A percentile compares a stretch with the other conserved stretches of the same genome.
phyloP scores from a whole-genome alignment of 1,140 invertebrate genomes.

The Drosophila tristis region DNA sequence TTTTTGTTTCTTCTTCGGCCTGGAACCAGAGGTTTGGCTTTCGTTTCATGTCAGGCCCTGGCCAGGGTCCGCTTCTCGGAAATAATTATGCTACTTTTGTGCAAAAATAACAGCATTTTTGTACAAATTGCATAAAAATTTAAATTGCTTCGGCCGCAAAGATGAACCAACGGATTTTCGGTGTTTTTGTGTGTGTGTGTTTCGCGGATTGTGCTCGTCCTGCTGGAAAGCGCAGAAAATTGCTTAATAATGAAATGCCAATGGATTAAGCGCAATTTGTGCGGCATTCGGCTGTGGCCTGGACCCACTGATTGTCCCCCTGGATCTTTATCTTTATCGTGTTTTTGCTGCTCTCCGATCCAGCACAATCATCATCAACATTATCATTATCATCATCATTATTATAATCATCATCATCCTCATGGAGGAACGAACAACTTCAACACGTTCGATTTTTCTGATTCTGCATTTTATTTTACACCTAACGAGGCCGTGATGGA shows the following conservation, averaged over 20 bases:
- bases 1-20: slow-evolving; percentile 6
- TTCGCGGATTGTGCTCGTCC: background rate
- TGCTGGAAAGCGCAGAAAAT: slow-evolving; percentile 54
- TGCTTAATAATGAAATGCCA: slow-evolving; percentile 83
- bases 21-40: background rate
- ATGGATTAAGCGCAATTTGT: slow-evolving; percentile 81
- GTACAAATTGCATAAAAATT: slow-evolving; percentile 84
- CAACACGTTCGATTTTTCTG: slow-evolving; percentile 32
- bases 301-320: slow-evolving; percentile 46
- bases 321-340: slow-evolving; percentile 58
- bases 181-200: slow-evolving; percentile 29
- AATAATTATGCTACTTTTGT: slow-evolving; percentile 83
- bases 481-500: slow-evolving; percentile 36
- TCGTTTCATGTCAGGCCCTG: background rate
- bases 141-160: slow-evolving; percentile 61
- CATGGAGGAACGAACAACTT: background rate
- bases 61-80: slow-evolving; percentile 53
- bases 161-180: slow-evolving; percentile 26
- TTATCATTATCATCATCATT: slow-evolving; percentile 11
- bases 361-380: slow-evolving; percentile 22
- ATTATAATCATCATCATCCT: background rate
- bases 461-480: slow-evolving; percentile 65
- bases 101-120: slow-evolving; percentile 82
- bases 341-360: slow-evolving; percentile 12
- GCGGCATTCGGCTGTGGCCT: slow-evolving; percentile 47